Evolutionary conservation across 2,113 vertebrate species (phyloP).

Genomic region (Sapajus apella): DNA sequence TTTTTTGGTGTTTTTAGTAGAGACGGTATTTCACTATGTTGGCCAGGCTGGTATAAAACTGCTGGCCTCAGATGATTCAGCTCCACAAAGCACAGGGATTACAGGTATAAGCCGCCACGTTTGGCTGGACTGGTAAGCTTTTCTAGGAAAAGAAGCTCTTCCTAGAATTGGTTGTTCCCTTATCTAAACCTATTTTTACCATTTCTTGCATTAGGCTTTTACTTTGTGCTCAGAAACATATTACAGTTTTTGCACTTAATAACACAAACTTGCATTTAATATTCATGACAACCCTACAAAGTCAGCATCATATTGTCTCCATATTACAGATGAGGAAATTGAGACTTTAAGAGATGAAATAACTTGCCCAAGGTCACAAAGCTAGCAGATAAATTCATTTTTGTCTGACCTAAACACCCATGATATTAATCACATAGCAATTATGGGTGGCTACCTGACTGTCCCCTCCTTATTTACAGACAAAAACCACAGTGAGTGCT

Average conservation of each 20-base stretch:
- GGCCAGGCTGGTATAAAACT: no score
- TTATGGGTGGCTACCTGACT: neutral
- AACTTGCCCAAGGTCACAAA: neutral
- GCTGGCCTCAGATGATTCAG: no score
- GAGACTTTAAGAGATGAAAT: neutral
- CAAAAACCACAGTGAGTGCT: neutral
- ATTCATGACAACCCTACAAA: neutral
- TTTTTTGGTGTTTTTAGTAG: no score
- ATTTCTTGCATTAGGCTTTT: neutral
- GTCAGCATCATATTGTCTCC: neutral
- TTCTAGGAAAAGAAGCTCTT: neutral
- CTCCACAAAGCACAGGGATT: no score
- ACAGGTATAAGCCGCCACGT: no score
- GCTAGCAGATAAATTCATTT: neutral
- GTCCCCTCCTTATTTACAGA: neutral
- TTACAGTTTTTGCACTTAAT: neutral
- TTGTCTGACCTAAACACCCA: neutral
- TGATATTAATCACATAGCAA: neutral
- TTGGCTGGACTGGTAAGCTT: neutral
- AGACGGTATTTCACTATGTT: no score
- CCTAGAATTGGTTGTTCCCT: neutral
- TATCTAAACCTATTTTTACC: neutral
- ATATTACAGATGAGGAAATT: constrained; percentile 10
- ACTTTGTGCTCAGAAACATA: neutral
- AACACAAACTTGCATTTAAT: neutral